phyloP scores from a whole-genome alignment of 2,113 vertebrate genomes.

The Triplophysa dalaica region DNA sequence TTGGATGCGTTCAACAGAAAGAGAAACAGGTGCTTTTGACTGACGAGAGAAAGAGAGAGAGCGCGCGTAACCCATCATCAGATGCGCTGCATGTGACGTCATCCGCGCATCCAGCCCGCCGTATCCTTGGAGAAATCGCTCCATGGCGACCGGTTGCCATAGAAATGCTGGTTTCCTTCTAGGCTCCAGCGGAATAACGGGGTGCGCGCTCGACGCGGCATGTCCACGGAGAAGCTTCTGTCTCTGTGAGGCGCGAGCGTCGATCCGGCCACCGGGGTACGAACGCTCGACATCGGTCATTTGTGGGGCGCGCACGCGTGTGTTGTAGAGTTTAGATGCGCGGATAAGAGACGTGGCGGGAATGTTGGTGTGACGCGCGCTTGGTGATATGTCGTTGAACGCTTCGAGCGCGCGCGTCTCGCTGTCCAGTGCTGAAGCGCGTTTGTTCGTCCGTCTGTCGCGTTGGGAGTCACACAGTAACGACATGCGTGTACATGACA shows the following conservation, averaged over 20 bases:
- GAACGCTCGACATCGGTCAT: background rate
- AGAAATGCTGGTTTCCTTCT: slow-evolving; percentile 83
- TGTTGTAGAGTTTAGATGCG: too few relatives aligned
- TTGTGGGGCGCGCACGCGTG: background rate
- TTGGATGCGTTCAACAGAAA: background rate
- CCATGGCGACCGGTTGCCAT: slow-evolving; percentile 89
- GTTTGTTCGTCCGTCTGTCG: too few relatives aligned
- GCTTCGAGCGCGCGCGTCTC: background rate
- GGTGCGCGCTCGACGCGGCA: slow-evolving; percentile 37
- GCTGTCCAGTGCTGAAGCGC: slow-evolving; percentile 30
- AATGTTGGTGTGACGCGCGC: background rate
- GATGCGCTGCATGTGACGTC: slow-evolving; percentile 71
- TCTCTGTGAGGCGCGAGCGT: slow-evolving; percentile 41
- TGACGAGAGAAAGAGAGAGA: background rate
- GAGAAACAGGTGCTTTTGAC: background rate
- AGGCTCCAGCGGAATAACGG: slow-evolving; percentile 46
- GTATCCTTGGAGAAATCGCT: slow-evolving; percentile 82
- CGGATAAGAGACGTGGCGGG: too few relatives aligned
- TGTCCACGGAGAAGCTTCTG: slow-evolving; percentile 59
- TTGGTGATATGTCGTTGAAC: too few relatives aligned
- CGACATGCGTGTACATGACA: background rate
- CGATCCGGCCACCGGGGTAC: slow-evolving; percentile 8
- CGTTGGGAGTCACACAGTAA: background rate
- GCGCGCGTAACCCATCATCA: background rate
- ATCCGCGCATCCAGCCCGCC: slow-evolving; percentile 67